A percentile compares a stretch with the other conserved stretches of the same genome.
These are phyloP conservation scores for Drosophila melanica DNA, from an alignment of 1,140 invertebrate genomes.

Conservation along the genomic window DNA sequence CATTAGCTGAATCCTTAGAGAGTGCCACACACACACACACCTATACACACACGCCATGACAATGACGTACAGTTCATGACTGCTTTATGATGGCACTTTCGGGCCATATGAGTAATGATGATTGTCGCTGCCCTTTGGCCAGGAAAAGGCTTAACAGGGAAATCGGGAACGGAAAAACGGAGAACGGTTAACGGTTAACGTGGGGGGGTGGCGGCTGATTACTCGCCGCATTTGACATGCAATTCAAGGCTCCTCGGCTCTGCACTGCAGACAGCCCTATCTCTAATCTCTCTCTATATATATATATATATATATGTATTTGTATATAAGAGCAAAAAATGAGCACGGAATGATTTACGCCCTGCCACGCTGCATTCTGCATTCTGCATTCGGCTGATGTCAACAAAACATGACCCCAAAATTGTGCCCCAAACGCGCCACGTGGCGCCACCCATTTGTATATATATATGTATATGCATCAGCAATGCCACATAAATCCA, in stretches of 20 bases:
- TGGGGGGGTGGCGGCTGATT: too few species aligned
- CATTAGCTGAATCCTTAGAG: slow-evolving; percentile 77
- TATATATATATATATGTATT: neutral
- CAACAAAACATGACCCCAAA: slow-evolving; percentile 49
- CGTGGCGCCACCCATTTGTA: neutral
- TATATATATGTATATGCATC: too few species aligned
- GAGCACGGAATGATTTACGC: too few species aligned
- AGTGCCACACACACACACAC: slow-evolving; percentile 28
- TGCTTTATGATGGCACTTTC: slow-evolving; percentile 39
- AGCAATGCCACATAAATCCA: slow-evolving; percentile 41
- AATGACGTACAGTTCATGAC: slow-evolving; percentile 18
- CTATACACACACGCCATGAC: slow-evolving; percentile 5
- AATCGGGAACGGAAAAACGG: too few species aligned
- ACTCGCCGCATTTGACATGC: neutral
- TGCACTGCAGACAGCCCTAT: neutral
- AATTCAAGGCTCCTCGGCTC: neutral
- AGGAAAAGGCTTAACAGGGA: neutral
- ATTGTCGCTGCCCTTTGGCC: slow-evolving; percentile 34
- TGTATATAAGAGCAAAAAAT: neutral
- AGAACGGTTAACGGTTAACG: too few species aligned
- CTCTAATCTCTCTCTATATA: neutral
- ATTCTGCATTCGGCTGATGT: slow-evolving; percentile 36
- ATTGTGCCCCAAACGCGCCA: slow-evolving; percentile 14
- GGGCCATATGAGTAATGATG: slow-evolving; percentile 44
- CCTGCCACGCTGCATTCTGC: too few species aligned